Evolutionary conservation across 2,797 vertebrate genomes (phyloP), one percentile per base, ranked within the genome.

Genomic region (Tauraco hartlaubi): DNA sequence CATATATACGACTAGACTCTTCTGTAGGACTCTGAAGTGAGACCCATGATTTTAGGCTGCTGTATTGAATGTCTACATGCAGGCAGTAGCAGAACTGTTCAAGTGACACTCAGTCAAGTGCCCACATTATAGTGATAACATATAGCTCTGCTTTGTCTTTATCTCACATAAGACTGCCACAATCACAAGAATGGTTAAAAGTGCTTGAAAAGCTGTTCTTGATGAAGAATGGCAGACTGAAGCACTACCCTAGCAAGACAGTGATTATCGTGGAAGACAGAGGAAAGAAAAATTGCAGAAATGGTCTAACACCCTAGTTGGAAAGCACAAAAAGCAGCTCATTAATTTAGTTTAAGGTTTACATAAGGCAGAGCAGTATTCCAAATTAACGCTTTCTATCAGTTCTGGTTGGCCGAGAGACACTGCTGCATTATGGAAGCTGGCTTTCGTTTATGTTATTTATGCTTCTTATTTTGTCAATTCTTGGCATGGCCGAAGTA

Each of bases 291-390:
- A 83, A 91, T 64, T 64, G 9, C 37, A 43, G 64, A 82, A 91
- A 73, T 59, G 14, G 72, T 81, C 56, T 67, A 93, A 94, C 76
- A 59, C 3, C 6, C 39, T 48, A 5, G 71, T 91, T 82, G 51
- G 52, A 91, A 92, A 83, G 44, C 44, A 92, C 10, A 62, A 79
- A 78, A 67, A 76, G 2, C 41, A 91, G 22, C 9, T 85, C 63
- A 61, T 92, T 89, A 79, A 83, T 94, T 94, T 85, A 75, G 41
- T 80, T 85, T 90, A 85, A 88, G 43, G 46, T 92, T 91, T 85
- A 35, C 31, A 37, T 80, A 71, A 79, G 29, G 68, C 48, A 91
- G 68, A 91, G 29, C 16, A 54, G 31, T 61, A 72, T 83, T 95
- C 25, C 61, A 52, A 56, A 90, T 12, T 35, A 41, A 31, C 63